Evolutionary conservation across 2,888 invertebrate genomes (phyloP).

Genomic region (Luffia ferchaultella): DNA sequence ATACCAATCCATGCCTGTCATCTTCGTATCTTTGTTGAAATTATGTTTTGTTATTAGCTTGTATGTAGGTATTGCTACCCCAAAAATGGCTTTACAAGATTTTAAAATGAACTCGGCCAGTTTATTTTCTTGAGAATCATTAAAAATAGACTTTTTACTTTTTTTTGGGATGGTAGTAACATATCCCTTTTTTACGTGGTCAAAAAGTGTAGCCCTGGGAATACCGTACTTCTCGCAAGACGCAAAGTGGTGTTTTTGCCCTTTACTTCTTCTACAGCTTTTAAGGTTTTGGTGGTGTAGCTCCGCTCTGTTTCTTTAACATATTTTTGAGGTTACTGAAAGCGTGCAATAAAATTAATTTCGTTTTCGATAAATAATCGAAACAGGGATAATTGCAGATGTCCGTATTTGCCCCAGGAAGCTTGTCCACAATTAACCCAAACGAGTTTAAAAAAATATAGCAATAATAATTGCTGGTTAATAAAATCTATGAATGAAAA

Average conservation of each 20-base stretch:
- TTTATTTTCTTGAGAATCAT: slow-evolving; percentile 10
- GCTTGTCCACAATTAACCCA: slow-evolving; percentile 11
- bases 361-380: slow-evolving; percentile 4
- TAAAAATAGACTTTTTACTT: slow-evolving; percentile 14
- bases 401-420: slow-evolving; percentile 7
- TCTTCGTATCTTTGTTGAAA: slow-evolving; percentile 14
- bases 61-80: slow-evolving; percentile 13
- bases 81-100: slow-evolving; percentile 11
- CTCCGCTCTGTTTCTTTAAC: slow-evolving; percentile 10
- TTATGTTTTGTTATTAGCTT: slow-evolving; percentile 15
- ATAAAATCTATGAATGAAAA: neutral
- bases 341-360: slow-evolving; percentile 7
- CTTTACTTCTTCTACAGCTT: slow-evolving; percentile 14
- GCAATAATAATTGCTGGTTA: neutral
- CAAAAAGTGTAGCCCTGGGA: slow-evolving; percentile 12
- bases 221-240: slow-evolving; percentile 11
- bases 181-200: slow-evolving; percentile 11
- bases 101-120: slow-evolving; percentile 15
- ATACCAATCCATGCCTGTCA: slow-evolving; percentile 17
- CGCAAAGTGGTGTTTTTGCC: slow-evolving; percentile 13
- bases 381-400: slow-evolving; percentile 1
- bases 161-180: slow-evolving; percentile 11
- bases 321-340: slow-evolving; percentile 15
- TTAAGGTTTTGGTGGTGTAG: slow-evolving; percentile 12
- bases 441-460: neutral